Evolutionary conservation across 2,797 vertebrate genomes (phyloP).

Genomic region (Decapterus maruadsi): DNA sequence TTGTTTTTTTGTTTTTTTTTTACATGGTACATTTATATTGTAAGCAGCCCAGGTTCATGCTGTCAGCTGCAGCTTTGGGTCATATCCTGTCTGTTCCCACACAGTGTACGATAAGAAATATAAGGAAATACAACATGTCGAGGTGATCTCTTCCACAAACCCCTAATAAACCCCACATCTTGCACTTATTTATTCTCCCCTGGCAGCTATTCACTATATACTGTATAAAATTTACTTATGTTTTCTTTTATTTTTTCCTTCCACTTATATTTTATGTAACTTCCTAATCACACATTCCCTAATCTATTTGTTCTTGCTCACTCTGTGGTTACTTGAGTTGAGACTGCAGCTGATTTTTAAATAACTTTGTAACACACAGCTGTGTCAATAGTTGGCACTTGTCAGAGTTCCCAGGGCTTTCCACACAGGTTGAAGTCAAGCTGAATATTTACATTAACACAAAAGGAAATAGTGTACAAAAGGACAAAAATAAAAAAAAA

Average conservation of each 20-base stretch:
- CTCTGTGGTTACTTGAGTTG: background rate
- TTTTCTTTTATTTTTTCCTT: background rate
- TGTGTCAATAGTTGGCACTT: conserved; percentile 64
- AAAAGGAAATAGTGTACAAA: background rate
- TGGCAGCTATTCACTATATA: background rate
- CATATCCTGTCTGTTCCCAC: background rate
- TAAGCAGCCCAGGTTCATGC: background rate
- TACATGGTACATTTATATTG: no score
- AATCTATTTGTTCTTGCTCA: background rate
- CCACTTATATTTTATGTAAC: background rate
- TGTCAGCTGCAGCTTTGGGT: background rate
- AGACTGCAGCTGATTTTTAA: conserved; percentile 17
- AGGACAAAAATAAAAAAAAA: background rate
- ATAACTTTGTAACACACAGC: conserved; percentile 45
- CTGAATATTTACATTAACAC: background rate
- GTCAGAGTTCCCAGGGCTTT: conserved; percentile 58
- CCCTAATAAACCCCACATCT: background rate
- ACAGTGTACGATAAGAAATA: background rate
- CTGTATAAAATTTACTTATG: background rate
- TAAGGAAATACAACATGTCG: background rate
- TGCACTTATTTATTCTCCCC: background rate
- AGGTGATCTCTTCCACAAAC: background rate
- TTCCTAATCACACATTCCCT: background rate
- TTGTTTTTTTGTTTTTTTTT: background rate
- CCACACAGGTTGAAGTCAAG: background rate